Conservation (phyloP, 2,113 vertebrate species). For the Xiphophorus maculatus region DNA sequence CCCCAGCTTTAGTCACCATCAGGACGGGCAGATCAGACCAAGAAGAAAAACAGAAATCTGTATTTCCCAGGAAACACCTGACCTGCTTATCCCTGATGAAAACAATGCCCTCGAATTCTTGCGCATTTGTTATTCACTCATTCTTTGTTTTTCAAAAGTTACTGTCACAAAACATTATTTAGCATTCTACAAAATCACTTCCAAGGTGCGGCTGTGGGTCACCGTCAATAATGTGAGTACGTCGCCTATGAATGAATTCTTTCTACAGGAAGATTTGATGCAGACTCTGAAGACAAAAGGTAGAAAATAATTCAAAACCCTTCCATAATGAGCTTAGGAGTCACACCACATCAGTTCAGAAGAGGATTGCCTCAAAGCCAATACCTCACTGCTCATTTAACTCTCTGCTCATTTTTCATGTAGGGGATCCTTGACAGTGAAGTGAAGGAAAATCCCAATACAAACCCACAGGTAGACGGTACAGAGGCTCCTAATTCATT, state of each 20-base stretch:
- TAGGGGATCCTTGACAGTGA: slow-evolving; percentile 48
- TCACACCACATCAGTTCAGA: slow-evolving; percentile 69
- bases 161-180: not conserved
- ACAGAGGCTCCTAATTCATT: slow-evolving; percentile 24
- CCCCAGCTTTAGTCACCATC: too few species aligned
- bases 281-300: slow-evolving; percentile 30
- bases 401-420: slow-evolving; percentile 58
- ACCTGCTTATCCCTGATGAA: too few species aligned
- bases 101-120: too few species aligned
- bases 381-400: slow-evolving; percentile 73
- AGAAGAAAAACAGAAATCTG: too few species aligned
- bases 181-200: not conserved
- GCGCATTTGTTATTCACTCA: not conserved
- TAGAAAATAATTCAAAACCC: slow-evolving; percentile 28
- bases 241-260: not conserved
- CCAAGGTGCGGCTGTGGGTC: slow-evolving; percentile 25
- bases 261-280: slow-evolving; percentile 30
- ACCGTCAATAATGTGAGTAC: slow-evolving; percentile 1
- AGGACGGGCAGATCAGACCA: too few species aligned
- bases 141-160: not conserved
- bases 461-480: slow-evolving; percentile 40
- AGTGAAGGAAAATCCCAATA: slow-evolving; percentile 31
- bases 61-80: too few species aligned
- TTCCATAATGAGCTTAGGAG: slow-evolving; percentile 40
- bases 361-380: slow-evolving; percentile 53